These are phyloP conservation scores for Tetraodon nigroviridis DNA, from an alignment of 2,113 vertebrate genomes.

Conservation along the genomic window DNA sequence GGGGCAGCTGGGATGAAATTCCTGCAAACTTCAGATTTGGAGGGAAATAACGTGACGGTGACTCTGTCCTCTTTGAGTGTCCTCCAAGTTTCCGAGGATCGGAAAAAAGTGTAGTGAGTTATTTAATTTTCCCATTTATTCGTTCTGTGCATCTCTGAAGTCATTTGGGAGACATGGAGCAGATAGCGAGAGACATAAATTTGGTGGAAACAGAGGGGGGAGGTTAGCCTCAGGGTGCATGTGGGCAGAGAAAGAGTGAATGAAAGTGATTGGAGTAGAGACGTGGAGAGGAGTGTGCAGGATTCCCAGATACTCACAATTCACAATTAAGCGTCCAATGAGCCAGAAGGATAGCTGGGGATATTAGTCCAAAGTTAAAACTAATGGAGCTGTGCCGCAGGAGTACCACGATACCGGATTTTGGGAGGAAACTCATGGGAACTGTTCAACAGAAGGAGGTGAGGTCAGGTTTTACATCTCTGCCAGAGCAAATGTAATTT, in stretches of 20 bases:
- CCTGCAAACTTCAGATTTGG: conserved; percentile 25
- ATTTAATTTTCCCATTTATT: background rate
- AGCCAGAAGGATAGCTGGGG: conserved; percentile 1
- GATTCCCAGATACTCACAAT: background rate
- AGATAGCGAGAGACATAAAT: conserved; percentile 1
- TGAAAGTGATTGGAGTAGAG: conserved; percentile 30
- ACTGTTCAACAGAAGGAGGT: conserved; percentile 45
- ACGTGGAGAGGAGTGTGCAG: conserved; percentile 7
- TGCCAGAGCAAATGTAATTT: background rate
- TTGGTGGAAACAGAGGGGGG: conserved; percentile 9
- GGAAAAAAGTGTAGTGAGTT: background rate
- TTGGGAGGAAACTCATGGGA: conserved; percentile 23
- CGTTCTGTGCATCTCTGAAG: background rate
- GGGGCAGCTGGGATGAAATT: conserved; percentile 25
- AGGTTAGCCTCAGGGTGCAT: conserved; percentile 12
- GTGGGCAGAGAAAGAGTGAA: conserved; percentile 36
- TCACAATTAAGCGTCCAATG: conserved; percentile 1
- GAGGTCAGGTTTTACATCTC: conserved; percentile 9
- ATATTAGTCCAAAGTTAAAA: conserved; percentile 8
- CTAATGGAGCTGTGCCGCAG: conserved; percentile 44
- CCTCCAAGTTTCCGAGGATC: background rate
- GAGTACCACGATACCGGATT: conserved; percentile 8
- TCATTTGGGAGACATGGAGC: conserved; percentile 3
- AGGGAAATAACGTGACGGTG: conserved; percentile 23
- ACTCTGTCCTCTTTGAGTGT: conserved; percentile 1